Evolutionary conservation across 2,113 vertebrate genomes (phyloP).

Genomic region (Nipponia nippon): DNA sequence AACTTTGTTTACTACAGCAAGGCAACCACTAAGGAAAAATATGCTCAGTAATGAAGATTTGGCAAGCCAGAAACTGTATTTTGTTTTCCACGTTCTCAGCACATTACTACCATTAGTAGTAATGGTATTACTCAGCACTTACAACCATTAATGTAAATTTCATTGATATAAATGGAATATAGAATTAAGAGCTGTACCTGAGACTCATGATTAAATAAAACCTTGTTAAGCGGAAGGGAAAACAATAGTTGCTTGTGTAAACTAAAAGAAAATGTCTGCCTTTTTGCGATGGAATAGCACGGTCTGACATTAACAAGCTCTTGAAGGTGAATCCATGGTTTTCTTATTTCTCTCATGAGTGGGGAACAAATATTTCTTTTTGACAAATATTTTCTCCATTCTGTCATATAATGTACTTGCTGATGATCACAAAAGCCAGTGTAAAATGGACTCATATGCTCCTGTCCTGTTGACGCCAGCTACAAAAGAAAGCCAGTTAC

Average conservation of each 20-base stretch:
- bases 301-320: too few relatives aligned
- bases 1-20: background rate
- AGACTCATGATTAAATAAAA: background rate
- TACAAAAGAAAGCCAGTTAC: background rate
- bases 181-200: background rate
- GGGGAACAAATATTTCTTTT: too few relatives aligned
- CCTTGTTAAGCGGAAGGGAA: background rate
- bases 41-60: background rate
- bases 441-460: too few relatives aligned
- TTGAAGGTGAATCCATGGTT: too few relatives aligned
- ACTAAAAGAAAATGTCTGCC: too few relatives aligned
- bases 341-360: too few relatives aligned
- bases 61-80: background rate
- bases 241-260: too few relatives aligned
- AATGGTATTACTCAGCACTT: too few relatives aligned
- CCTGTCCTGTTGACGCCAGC: background rate
- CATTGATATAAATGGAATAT: background rate
- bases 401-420: too few relatives aligned
- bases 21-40: background rate
- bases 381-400: too few relatives aligned
- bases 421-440: too few relatives aligned
- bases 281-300: too few relatives aligned
- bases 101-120: background rate
- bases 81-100: background rate
- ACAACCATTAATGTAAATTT: background rate